A percentile compares a stretch with the other conserved stretches of the same genome.
These are phyloP conservation scores for Gallinago solitaria DNA, from an alignment of 2,797 vertebrate genomes.

Conservation along the genomic window DNA sequence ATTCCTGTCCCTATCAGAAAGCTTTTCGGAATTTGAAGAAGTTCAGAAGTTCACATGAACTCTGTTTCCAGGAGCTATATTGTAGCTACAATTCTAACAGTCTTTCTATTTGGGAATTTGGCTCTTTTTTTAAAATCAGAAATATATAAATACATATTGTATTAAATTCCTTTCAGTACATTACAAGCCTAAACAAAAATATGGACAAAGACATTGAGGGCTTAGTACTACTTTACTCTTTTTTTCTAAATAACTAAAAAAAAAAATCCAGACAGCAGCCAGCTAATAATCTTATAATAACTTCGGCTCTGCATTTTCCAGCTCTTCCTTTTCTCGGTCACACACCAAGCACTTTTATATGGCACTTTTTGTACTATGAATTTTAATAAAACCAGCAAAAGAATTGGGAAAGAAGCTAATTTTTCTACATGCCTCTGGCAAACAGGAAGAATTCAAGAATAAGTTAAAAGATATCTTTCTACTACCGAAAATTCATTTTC, in stretches of 20 bases:
- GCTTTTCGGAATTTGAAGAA: neutral
- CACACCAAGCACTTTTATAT: slow-evolving; percentile 50
- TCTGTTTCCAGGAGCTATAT: neutral
- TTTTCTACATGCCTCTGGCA: slow-evolving; percentile 73
- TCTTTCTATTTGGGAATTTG: neutral
- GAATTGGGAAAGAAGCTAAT: slow-evolving; percentile 68
- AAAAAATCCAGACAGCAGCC: neutral
- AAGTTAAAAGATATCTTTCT: slow-evolving; percentile 67
- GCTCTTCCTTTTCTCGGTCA: slow-evolving; percentile 33
- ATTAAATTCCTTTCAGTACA: neutral
- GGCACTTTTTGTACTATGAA: slow-evolving; percentile 46
- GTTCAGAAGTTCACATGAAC: neutral
- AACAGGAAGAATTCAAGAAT: slow-evolving; percentile 66
- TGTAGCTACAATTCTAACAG: neutral
- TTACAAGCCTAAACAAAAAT: neutral
- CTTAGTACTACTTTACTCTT: neutral
- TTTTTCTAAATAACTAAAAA: neutral
- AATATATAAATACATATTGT: neutral
- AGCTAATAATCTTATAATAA: slow-evolving; percentile 55
- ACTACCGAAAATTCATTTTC: slow-evolving; percentile 72
- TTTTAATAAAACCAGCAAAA: slow-evolving; percentile 71
- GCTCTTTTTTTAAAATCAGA: neutral
- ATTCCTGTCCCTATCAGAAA: neutral
- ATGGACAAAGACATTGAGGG: neutral
- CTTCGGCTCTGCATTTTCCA: slow-evolving; percentile 46